Evolutionary conservation across 2,888 invertebrate genomes (phyloP), one percentile per base, ranked within the genome.

Genomic region (Parnassius glacialis): DNA sequence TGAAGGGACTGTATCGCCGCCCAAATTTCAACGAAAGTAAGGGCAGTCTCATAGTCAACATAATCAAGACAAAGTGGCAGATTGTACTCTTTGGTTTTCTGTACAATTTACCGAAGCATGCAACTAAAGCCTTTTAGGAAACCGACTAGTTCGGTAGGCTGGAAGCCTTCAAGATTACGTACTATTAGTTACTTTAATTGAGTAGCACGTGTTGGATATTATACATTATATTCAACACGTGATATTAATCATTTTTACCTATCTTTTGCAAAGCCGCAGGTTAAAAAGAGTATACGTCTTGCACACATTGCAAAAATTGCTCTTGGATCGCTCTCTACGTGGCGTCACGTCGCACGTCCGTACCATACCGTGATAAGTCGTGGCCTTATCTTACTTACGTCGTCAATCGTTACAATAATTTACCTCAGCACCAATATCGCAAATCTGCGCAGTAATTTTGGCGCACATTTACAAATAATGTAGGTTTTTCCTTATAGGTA

Each of bases 241-340:
- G 44, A 20, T 11, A 16, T 9, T 54, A 10, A 43, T 11, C 12
- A 12, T 10, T 12, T 16, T 57, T 48, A 41, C 34, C 41, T 57
- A 57, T 13, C 50, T n/a, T 45, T 56, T 45, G 41, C 52, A 61
- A 51, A 55, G 44, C 7, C 34, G 56, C 43, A 12, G 52, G 34
- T 56, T 10, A 20, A 53, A 44, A 60, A 44, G 20, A 50, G 41
- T 52, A 45, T 13, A 61, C 74, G 74, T 75, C 71, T 70, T 70
- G 67, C 69, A 72, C 68, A 70, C 67, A 75, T 87, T 87, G 78
- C 84, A 81, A 80, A 85, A 85, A 81, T 75, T 70, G 81, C 81
- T 85, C 83, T 84, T 85, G 83, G 84, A 83, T 84, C 81, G 84
- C 84, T 87, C 85, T 86, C 85, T 83, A 85, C 85, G 77, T 74